These are phyloP conservation scores for Neogale vison DNA, from an alignment of 2,113 vertebrate species.

Conservation along the genomic window DNA sequence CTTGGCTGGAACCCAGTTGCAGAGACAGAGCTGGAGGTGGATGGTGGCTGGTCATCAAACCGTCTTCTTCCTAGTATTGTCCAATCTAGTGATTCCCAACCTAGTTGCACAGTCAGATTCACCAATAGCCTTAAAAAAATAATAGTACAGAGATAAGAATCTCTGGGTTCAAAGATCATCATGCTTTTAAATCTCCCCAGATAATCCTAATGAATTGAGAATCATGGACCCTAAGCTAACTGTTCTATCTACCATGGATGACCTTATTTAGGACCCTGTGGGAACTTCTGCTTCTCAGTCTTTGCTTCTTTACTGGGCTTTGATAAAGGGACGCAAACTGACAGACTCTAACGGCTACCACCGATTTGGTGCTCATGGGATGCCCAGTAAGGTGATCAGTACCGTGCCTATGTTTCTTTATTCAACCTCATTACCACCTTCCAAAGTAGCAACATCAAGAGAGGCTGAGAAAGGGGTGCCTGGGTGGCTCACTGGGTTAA, in stretches of 20 bases:
- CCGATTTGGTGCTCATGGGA: not conserved
- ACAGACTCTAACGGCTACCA: not conserved
- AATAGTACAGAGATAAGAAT: not conserved
- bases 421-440: not conserved
- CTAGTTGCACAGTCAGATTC: not conserved
- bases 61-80: not conserved
- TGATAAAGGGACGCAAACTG: not conserved
- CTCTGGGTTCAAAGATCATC: not conserved
- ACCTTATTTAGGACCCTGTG: not conserved
- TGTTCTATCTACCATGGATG: not conserved
- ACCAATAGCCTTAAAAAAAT: not conserved
- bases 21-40: not conserved
- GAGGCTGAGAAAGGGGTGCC: not conserved
- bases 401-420: not conserved
- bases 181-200: not conserved
- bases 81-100: not conserved
- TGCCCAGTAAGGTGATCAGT: not conserved
- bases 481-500: no score
- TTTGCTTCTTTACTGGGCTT: not conserved
- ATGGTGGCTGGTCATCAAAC: not conserved
- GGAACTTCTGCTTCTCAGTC: not conserved
- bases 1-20: not conserved
- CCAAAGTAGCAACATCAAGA: not conserved
- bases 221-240: not conserved
- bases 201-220: not conserved